Conservation (phyloP, 2,113 vertebrate species). For the Triplophysa siluroides region DNA sequence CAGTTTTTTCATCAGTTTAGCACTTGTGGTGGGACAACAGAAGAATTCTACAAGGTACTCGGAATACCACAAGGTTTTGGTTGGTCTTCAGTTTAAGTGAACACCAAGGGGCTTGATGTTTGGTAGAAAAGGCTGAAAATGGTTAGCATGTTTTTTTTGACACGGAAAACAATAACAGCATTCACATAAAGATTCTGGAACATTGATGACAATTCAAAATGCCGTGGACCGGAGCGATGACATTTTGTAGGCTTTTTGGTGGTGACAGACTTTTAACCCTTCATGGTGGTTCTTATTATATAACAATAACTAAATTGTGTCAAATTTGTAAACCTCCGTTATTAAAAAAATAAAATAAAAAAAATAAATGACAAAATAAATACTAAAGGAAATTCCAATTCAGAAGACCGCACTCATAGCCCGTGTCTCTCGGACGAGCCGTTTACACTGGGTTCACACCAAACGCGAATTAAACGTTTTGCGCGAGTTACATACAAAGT, state of each 20-base stretch:
- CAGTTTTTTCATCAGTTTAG: conserved; percentile 40
- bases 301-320: no score
- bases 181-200: conserved; percentile 1
- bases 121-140: not conserved
- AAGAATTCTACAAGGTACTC: not conserved
- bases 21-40: conserved; percentile 8
- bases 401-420: no score
- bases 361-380: no score
- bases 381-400: no score
- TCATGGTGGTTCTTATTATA: no score
- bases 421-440: no score
- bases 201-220: not conserved
- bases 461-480: no score
- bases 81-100: not conserved
- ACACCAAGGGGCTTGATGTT: not conserved
- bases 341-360: no score
- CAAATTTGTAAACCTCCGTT: no score
- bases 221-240: not conserved
- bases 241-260: not conserved
- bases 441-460: no score
- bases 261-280: not conserved
- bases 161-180: not conserved
- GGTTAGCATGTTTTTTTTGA: not conserved
- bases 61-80: no score
- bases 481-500: no score